Evolutionary conservation across 2,888 invertebrate genomes (phyloP).

Genomic region (Atherix ibis): DNA sequence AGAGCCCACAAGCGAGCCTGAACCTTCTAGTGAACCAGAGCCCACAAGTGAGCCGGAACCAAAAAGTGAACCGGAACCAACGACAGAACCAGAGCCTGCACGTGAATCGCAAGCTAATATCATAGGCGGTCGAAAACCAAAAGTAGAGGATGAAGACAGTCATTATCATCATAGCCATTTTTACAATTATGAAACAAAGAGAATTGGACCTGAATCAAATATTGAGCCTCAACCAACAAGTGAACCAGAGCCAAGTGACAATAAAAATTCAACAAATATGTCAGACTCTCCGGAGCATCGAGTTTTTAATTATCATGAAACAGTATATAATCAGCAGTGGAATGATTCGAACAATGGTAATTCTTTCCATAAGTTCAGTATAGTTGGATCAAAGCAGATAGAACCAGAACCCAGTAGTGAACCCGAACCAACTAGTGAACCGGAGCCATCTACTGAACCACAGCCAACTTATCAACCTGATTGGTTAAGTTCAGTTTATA

Average conservation of each 20-base stretch:
- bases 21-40: constrained; percentile 10
- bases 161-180: no score
- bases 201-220: constrained; percentile 6
- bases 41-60: constrained; percentile 15
- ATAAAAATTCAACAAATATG: constrained; percentile 22
- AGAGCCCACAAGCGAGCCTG: constrained; percentile 16
- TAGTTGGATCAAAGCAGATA: no score
- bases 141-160: no score
- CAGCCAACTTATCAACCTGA: constrained; percentile 14
- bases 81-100: constrained; percentile 14
- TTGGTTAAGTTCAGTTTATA: no score
- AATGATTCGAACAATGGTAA: no score
- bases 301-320: no score
- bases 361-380: no score
- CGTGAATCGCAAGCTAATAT: constrained; percentile 14
- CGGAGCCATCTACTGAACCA: constrained; percentile 6
- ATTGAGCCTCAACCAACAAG: constrained; percentile 8
- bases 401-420: constrained; percentile 17
- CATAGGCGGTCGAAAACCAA: no score
- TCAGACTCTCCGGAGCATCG: no score
- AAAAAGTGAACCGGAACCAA: constrained; percentile 7
- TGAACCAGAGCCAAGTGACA: constrained; percentile 13
- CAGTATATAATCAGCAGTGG: constrained; percentile 27
- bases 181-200: no score
- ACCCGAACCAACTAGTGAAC: constrained; percentile 11